Evolutionary conservation across 2,888 invertebrate species (phyloP), one percentile per base, ranked within the genome.

Genomic region (Melitaea athalia): DNA sequence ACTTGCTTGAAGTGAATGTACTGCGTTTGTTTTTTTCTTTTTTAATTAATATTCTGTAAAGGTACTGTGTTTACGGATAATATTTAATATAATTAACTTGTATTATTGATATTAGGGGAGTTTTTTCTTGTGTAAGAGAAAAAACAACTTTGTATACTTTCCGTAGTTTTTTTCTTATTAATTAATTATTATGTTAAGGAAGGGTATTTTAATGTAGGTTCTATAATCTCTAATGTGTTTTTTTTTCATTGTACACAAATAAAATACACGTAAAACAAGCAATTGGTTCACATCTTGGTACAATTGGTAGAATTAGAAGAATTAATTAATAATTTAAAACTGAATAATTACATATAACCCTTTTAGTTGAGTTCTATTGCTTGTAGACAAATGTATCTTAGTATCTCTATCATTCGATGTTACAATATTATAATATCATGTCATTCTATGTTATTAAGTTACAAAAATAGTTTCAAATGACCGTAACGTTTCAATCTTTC

Each of bases 401-500:
- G n/a, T 47, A 47, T 47, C 5, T 8, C 17, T 52, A 52, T 57
- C n/a, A 42, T 38, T 15, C 57, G 7, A 38, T 57, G 15, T 57
- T 57, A 42, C n/a, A 57, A 57, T 15, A 42, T 57, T 15, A 42
- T 38, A n/a, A 38, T 57, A 42, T 42, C 42, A 57, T 42, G 57
- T 57, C 57, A 57, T 57, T 38, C 1, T 4, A 15, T 12, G 14
- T 33, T 50, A 31, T 63, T 33, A 45, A 55, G 31, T 14, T n/a
- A 7, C 33, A 38, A 38, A 38, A 7, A 38, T 5, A 7, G 8
- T 38, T 38, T 38, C 8, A 0, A 38, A 57, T 57, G 42, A 42
- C 57, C 38, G 57, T 57, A 15, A 42, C 57, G 15, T 31, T 57
- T 55, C 53, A 49, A 43, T 61, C 47, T 12, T 61, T 50, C 17